phyloP scores from a whole-genome alignment of 2,888 invertebrate species.

The Clostera curtula region DNA sequence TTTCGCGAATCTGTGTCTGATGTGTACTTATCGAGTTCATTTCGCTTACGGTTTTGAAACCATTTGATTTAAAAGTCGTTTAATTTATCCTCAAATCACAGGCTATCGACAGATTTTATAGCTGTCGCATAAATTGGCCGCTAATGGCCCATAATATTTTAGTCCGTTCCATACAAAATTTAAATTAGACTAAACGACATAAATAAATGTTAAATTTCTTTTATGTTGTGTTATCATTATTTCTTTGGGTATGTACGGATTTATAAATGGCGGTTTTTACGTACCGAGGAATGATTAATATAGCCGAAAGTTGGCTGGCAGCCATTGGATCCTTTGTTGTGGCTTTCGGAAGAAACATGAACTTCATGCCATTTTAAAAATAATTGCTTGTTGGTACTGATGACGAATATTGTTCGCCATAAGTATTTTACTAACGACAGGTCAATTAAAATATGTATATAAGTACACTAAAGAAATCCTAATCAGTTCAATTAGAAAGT shows the following conservation, averaged over 20 bases:
- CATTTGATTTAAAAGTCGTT: constrained; percentile 16
- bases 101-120: constrained; percentile 23
- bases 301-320: constrained; percentile 41
- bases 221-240: constrained; percentile 28
- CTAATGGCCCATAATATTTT: constrained; percentile 25
- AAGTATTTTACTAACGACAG: too few relatives aligned
- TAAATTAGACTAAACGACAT: constrained; percentile 16
- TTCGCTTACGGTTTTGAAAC: constrained; percentile 13
- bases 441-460: too few relatives aligned
- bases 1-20: constrained; percentile 14
- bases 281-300: constrained; percentile 54
- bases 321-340: constrained; percentile 51
- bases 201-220: constrained; percentile 24
- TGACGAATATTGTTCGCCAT: too few relatives aligned
- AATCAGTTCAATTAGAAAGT: too few relatives aligned
- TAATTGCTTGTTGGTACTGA: constrained; percentile 12
- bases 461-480: too few relatives aligned
- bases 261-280: constrained; percentile 44
- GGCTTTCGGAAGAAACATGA: constrained; percentile 35
- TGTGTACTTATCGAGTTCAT: constrained; percentile 9
- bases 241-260: constrained; percentile 34
- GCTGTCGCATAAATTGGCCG: constrained; percentile 23
- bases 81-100: constrained; percentile 18
- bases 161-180: constrained; percentile 16
- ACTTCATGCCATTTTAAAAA: constrained; percentile 27